phyloP scores from a whole-genome alignment of 2,888 invertebrate genomes.

The Hydrotaea diabolus region DNA sequence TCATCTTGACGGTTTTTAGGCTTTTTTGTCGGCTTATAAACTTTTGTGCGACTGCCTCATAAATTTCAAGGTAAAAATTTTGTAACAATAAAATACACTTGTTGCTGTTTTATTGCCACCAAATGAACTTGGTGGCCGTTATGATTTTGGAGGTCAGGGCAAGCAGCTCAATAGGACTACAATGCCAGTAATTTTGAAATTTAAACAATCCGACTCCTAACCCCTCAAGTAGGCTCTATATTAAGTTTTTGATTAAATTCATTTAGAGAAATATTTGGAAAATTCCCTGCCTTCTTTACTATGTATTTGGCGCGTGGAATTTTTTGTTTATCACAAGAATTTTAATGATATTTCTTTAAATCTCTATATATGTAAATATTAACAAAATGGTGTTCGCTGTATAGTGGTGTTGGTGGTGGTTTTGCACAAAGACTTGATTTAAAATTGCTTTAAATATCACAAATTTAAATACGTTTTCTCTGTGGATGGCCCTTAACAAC shows the following conservation, averaged over 20 bases:
- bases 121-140: not conserved
- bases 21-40: conserved; percentile 61
- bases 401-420: not conserved
- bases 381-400: not conserved
- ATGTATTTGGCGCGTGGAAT: not conserved
- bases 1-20: conserved; percentile 65
- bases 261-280: not conserved
- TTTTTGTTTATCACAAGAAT: not conserved
- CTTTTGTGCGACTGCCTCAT: conserved; percentile 53
- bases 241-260: not conserved
- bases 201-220: not conserved
- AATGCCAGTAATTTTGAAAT: no score
- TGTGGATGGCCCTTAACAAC: conserved; percentile 47
- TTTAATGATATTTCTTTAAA: not conserved
- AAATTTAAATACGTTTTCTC: conserved; percentile 12
- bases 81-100: conserved; percentile 65
- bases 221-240: not conserved
- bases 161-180: no score
- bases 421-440: not conserved
- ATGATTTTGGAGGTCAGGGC: not conserved
- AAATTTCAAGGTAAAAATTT: conserved; percentile 64
- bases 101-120: conserved; percentile 48
- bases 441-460: not conserved
- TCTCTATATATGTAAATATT: not conserved
- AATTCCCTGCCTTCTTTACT: not conserved